Evolutionary conservation across 2,888 invertebrate genomes (phyloP), one percentile per base, ranked within the genome.

Genomic region (Desoria tigrina): DNA sequence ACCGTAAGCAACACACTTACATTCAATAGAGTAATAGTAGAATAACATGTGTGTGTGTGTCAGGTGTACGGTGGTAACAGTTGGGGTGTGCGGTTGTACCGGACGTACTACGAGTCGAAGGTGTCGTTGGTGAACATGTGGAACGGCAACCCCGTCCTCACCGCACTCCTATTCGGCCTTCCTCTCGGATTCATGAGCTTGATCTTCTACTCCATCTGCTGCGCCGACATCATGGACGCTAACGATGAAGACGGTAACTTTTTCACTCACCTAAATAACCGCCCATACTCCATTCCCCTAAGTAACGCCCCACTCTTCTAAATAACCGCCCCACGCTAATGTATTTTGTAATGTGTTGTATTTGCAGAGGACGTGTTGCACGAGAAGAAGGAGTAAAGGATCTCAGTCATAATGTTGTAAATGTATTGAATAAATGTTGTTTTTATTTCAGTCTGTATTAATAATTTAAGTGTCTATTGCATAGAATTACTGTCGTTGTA

Each of bases 121-220:
- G 87, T 89, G 26, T 87, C 89, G 0, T 81, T 96, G 27, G 82
- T 84, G 18, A 89, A 88, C 74, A 94, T 94, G 92, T 94, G 94
- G 93, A 84, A 84, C 71, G 94, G 93, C 11, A 94, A 94, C 83
- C 94, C 97, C 0, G 91, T 97, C 69, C 83, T 99, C 68, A 95
- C 96, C 3, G 85, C 93, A 32, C 88, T 98, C 3, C 85, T 99
- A 59, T 95, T 99, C 81, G 96, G 97, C 1, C 84, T 98, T 66
- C 98, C 98, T 0, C 83, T 94, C 50, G 92, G 94, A 39, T 96
- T 99, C 79, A 85, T 99, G 23, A 89, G 92, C 24, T 86, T 98
- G 23, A 96, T 99, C 77, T 88, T 94, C 79, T 98, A 98, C 80
- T 94, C 95, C 1, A 89, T 96, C 70, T 98, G 94, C 81, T 98